Conservation (phyloP, 2,797 vertebrate species). For the Dryobates pubescens region DNA sequence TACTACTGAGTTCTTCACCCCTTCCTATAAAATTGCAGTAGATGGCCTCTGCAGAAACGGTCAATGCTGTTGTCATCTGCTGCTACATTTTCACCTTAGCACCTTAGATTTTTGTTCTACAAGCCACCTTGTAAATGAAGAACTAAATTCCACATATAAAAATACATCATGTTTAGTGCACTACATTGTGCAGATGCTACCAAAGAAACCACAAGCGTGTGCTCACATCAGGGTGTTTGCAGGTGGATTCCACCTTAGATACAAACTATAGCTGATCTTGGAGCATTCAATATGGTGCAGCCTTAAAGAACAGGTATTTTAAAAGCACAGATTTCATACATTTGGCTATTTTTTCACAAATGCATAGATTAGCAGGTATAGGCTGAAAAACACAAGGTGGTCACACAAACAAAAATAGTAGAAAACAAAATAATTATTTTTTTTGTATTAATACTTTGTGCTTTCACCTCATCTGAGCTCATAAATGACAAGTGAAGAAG, state of each 20-base stretch:
- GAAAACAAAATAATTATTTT: neutral
- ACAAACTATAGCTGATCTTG: neutral
- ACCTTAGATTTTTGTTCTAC: neutral
- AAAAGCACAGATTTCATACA: neutral
- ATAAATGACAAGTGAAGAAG: neutral
- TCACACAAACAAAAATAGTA: neutral
- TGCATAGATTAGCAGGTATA: neutral
- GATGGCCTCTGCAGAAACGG: neutral
- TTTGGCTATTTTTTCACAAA: neutral
- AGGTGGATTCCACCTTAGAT: neutral
- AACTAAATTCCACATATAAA: neutral
- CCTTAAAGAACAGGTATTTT: neutral
- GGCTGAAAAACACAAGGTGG: neutral
- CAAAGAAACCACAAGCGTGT: neutral
- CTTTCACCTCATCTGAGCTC: neutral
- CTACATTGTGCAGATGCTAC: neutral
- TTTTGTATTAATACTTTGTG: neutral
- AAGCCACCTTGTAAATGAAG: neutral
- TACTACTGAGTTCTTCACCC: neutral
- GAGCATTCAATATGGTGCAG: neutral
- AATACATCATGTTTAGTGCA: accelerated
- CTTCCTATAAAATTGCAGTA: neutral
- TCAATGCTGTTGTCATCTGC: neutral
- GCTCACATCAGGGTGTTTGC: neutral
- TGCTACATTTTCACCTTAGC: neutral